A percentile compares a stretch with the other conserved stretches of the same genome.
Evolutionary conservation across 2,113 vertebrate genomes (phyloP).

Genomic region (Carassius carassius): DNA sequence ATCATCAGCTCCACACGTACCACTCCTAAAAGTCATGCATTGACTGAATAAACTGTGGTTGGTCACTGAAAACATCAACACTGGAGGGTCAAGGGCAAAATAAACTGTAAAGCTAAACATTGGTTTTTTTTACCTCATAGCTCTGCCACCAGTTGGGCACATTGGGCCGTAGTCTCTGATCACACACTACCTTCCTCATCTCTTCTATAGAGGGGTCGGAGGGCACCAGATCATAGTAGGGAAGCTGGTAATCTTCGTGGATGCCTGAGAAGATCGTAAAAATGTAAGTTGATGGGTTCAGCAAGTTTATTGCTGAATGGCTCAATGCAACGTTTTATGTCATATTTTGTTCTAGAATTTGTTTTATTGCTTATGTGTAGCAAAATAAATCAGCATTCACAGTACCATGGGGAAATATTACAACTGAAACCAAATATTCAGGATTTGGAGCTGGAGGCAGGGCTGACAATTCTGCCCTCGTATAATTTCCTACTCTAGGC

Average conservation of each 20-base stretch:
- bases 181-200: slow-evolving; percentile 99
- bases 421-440: neutral
- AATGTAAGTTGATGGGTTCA: neutral
- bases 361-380: neutral
- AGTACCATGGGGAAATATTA: neutral
- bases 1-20: neutral
- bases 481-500: too few relatives aligned
- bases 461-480: too few relatives aligned
- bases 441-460: neutral
- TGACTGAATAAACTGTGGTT: neutral
- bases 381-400: neutral
- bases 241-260: slow-evolving; percentile 97
- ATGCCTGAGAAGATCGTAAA: slow-evolving; percentile 76
- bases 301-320: neutral
- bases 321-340: neutral
- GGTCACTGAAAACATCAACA: neutral
- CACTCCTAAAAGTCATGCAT: neutral
- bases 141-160: slow-evolving; percentile 99
- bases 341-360: neutral
- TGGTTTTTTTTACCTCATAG: slow-evolving; percentile 83
- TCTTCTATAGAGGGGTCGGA: slow-evolving; percentile 98
- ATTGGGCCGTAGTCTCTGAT: slow-evolving; percentile 93
- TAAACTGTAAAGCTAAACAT: neutral
- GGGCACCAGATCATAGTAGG: slow-evolving; percentile 96
- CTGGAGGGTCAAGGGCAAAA: neutral